Evolutionary conservation across 1,140 invertebrate genomes (phyloP), one percentile per base, ranked within the genome.

Genomic region (Papilio aristodemus): DNA sequence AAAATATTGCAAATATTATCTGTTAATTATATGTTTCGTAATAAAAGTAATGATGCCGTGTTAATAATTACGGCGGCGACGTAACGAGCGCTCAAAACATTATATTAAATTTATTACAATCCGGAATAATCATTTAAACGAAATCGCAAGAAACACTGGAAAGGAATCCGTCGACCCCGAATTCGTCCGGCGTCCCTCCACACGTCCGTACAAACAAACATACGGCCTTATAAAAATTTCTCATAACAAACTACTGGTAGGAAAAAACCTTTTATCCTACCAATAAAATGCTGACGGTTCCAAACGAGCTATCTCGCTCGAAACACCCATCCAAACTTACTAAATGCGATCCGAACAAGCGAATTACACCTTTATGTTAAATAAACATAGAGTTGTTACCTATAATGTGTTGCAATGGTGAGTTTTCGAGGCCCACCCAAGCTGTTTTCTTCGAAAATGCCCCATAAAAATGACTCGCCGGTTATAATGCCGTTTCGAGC

Each of bases 261-360:
- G 37, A 39, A 76, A 81, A 79, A 78, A 75, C 66, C 46, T 73
- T 83, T 85, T 81, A 82, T 81, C 71, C 76, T 78, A 80, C 76
- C 80, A 84, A 85, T 85, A 85, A 85, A 85, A 84, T 74, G 73
- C 68, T 77, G 79, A 82, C 73, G 80, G 79, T 80, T 72, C 77
- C 68, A 73, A 79, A 81, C 71, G 73, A 75, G 73, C 60, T 75
- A 63, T 68, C 68, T 73, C 71, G 69, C 69, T 80, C 71, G 71
- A 77, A 76, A 71, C 68, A 39, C 54, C 25, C 22, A 58, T 50
- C 32, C 41, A 72, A 71, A 74, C 69, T 60, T 73, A 62, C 37
- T 50, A 60, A 71, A 43, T 50, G 13, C n/a, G 6, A 17, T 19
- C 14, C 22, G 17, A 36, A 22, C 70, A 62, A 38, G n/a, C 67